Percentiles rank a stretch among this genome's conserved stretches.
These are phyloP conservation scores for Paralichthys olivaceus DNA, from an alignment of 2,113 vertebrate species.

Conservation along the genomic window DNA sequence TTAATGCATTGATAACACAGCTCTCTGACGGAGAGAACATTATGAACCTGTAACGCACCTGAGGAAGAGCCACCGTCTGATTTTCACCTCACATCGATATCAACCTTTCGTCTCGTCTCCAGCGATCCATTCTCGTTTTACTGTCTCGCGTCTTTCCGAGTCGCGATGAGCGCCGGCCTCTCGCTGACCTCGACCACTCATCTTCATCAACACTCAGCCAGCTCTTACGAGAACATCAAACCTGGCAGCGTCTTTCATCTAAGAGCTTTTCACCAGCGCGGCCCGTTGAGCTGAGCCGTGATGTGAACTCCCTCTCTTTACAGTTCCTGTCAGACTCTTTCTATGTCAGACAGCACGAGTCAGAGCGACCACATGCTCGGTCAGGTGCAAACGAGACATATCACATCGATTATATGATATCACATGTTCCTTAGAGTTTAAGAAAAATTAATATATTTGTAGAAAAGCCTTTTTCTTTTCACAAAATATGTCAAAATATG, in stretches of 20 bases:
- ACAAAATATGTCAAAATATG: too few species aligned
- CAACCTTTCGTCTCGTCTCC: slow-evolving; percentile 3
- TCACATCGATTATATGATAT: too few species aligned
- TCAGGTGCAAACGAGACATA: too few species aligned
- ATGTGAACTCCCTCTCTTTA: neutral
- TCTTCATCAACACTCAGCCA: slow-evolving; percentile 17
- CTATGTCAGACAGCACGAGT: neutral
- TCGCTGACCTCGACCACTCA: slow-evolving; percentile 32
- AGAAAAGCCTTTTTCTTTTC: too few species aligned
- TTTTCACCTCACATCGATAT: neutral
- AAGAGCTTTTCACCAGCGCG: slow-evolving; percentile 7
- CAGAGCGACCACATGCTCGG: neutral
- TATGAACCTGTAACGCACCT: too few species aligned
- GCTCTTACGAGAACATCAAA: neutral
- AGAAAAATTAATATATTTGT: too few species aligned
- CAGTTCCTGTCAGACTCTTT: neutral
- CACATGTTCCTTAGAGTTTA: too few species aligned
- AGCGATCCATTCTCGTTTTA: slow-evolving; percentile 12
- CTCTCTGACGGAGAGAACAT: neutral
- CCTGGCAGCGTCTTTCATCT: slow-evolving; percentile 19
- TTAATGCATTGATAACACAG: neutral
- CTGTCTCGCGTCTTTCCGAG: neutral
- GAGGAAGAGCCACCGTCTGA: neutral
- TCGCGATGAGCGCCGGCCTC: slow-evolving; percentile 2
- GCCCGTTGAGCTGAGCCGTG: neutral